phyloP scores from a whole-genome alignment of 2,113 vertebrate species.

The Crypturellus undulatus region DNA sequence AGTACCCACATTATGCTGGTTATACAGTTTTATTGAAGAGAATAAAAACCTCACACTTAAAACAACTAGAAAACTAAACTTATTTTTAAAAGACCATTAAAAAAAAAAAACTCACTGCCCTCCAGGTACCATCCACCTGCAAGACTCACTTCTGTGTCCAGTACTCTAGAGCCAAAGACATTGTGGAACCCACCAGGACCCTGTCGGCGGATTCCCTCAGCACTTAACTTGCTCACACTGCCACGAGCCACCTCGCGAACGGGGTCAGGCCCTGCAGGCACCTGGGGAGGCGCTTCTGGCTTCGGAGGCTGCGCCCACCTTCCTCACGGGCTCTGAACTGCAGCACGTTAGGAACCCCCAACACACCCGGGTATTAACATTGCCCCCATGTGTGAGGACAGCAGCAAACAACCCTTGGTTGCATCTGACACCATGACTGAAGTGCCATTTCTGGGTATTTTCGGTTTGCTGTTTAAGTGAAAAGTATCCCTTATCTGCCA shows the following conservation, averaged over 20 bases:
- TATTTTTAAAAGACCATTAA: background rate
- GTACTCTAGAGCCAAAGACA: fast-evolving
- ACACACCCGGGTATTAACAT: background rate
- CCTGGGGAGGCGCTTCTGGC: no score
- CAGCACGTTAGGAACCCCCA: background rate
- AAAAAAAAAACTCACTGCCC: no score
- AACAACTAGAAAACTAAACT: fast-evolving
- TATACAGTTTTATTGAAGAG: fast-evolving
- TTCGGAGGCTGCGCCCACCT: background rate
- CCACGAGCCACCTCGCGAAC: no score
- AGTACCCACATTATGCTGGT: background rate
- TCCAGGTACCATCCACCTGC: background rate
- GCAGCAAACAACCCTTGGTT: background rate
- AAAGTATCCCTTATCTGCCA: background rate
- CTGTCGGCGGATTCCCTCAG: fast-evolving
- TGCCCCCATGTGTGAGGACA: background rate
- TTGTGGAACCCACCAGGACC: background rate
- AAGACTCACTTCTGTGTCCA: background rate
- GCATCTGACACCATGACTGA: background rate
- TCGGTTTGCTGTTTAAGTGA: conserved; percentile 5
- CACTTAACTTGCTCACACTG: background rate
- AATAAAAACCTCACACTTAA: background rate
- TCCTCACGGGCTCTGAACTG: no score
- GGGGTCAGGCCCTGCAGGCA: no score
- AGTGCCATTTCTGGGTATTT: background rate